Conservation (phyloP, 2,113 vertebrate species). For the Semicossyphus pulcher region DNA sequence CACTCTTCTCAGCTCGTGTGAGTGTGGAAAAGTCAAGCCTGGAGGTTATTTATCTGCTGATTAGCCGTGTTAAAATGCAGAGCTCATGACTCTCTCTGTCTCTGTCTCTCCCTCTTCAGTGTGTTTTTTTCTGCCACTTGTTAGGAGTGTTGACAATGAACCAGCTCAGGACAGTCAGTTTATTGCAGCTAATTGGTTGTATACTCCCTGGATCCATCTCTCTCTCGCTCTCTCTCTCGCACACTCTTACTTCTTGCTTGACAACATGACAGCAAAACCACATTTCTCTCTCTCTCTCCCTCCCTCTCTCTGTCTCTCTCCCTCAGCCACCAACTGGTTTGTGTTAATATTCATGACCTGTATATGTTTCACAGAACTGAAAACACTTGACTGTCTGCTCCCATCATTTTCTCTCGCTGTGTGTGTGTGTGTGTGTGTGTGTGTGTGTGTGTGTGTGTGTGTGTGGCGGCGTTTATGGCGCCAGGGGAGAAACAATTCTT, state of each 20-base stretch:
- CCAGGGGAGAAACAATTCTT: slow-evolving; percentile 41
- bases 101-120: slow-evolving; percentile 6
- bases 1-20: slow-evolving; percentile 2
- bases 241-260: slow-evolving; percentile 29
- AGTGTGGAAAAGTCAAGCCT: slow-evolving; percentile 14
- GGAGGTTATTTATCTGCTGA: slow-evolving; percentile 50
- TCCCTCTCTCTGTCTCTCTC: slow-evolving; percentile 6
- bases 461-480: slow-evolving; percentile 27
- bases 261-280: slow-evolving; percentile 62
- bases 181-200: slow-evolving; percentile 71
- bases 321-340: slow-evolving; percentile 60
- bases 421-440: slow-evolving; percentile 30
- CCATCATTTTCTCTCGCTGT: slow-evolving; percentile 50
- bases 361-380: slow-evolving; percentile 69
- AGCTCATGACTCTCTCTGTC: slow-evolving; percentile 38
- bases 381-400: slow-evolving; percentile 76
- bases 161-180: slow-evolving; percentile 65
- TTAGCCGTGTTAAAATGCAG: slow-evolving; percentile 59
- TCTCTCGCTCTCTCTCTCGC: background rate
- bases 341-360: slow-evolving; percentile 76
- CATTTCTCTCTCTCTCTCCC: slow-evolving; percentile 27
- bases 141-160: slow-evolving; percentile 55
- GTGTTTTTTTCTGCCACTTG: slow-evolving; percentile 24
- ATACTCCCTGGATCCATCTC: slow-evolving; percentile 7
- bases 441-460: slow-evolving; percentile 11